phyloP scores from a whole-genome alignment of 2,888 invertebrate genomes.

The Agonopterix heracliana region DNA sequence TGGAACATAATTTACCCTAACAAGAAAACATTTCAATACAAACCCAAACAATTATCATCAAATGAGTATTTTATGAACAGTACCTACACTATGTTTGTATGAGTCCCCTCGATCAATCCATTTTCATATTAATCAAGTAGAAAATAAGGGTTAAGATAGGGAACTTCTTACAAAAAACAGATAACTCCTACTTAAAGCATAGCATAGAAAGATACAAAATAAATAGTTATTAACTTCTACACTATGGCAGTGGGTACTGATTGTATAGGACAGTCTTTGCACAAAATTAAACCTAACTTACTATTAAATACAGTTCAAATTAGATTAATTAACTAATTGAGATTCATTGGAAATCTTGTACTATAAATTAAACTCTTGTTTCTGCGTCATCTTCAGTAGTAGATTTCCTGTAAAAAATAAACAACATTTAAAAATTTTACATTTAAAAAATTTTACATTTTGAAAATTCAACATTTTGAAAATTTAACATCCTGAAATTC shows the following conservation, averaged over 20 bases:
- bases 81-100: too few species aligned
- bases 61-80: conserved; percentile 23
- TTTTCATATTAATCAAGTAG: too few species aligned
- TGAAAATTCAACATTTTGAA: too few species aligned
- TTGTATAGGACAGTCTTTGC: conserved; percentile 56
- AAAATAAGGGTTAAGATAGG: too few species aligned
- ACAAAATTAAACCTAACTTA: conserved; percentile 18
- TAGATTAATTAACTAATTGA: conserved; percentile 60
- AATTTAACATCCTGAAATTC: too few species aligned
- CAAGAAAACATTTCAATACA: conserved; percentile 5
- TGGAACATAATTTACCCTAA: too few species aligned
- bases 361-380: conserved; percentile 62
- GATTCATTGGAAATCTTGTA: conserved; percentile 75
- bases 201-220: conserved; percentile 24
- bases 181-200: conserved; percentile 39
- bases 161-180: too few species aligned
- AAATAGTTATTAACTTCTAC: conserved; percentile 37
- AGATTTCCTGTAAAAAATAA: conserved; percentile 69
- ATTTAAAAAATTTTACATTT: too few species aligned
- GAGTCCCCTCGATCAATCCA: too few species aligned
- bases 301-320: conserved; percentile 22
- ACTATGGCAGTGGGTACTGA: conserved; percentile 69
- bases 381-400: conserved; percentile 75
- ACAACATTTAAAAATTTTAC: too few species aligned
- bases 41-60: conserved; percentile 13